These are phyloP conservation scores for Phrynocephalus forsythii DNA, from an alignment of 2,797 vertebrate species.

Conservation along the genomic window DNA sequence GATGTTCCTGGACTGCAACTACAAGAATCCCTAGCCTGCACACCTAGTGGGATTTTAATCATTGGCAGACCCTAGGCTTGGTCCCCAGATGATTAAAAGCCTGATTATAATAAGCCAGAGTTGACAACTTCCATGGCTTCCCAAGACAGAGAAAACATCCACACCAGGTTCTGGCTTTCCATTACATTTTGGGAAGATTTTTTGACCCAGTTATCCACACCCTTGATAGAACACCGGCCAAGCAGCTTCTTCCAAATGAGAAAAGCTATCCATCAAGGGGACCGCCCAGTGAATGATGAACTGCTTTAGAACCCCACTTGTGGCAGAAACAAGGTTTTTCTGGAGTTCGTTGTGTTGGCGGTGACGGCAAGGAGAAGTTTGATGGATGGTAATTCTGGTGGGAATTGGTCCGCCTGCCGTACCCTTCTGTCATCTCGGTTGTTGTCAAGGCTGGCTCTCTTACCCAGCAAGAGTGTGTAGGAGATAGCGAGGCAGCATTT, in stretches of 20 bases:
- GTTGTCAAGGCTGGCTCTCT: constrained; percentile 10
- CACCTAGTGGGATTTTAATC: no score
- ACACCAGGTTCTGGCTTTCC: no score
- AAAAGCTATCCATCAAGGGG: constrained; percentile 52
- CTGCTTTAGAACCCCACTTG: constrained; percentile 31
- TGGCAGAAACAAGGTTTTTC: constrained; percentile 33
- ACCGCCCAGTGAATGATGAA: constrained; percentile 56
- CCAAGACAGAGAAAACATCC: neutral
- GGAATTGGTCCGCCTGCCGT: constrained; percentile 53
- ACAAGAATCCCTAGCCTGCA: no score
- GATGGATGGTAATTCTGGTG: constrained; percentile 57
- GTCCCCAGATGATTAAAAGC: no score
- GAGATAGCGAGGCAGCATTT: no score
- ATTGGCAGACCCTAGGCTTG: no score
- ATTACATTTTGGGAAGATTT: neutral
- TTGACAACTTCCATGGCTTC: neutral
- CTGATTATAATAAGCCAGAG: neutral
- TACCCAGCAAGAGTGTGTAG: neutral
- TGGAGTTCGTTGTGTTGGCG: constrained; percentile 9
- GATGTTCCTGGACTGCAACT: no score
- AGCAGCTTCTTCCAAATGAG: constrained; percentile 46
- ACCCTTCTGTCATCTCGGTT: constrained; percentile 44
- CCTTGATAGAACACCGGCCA: constrained; percentile 49
- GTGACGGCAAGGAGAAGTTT: constrained; percentile 41
- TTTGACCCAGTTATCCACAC: neutral